A percentile compares a stretch with the other conserved stretches of the same genome.
Evolutionary conservation across 2,888 invertebrate species (phyloP).

Genomic region (Papilio protenor): DNA sequence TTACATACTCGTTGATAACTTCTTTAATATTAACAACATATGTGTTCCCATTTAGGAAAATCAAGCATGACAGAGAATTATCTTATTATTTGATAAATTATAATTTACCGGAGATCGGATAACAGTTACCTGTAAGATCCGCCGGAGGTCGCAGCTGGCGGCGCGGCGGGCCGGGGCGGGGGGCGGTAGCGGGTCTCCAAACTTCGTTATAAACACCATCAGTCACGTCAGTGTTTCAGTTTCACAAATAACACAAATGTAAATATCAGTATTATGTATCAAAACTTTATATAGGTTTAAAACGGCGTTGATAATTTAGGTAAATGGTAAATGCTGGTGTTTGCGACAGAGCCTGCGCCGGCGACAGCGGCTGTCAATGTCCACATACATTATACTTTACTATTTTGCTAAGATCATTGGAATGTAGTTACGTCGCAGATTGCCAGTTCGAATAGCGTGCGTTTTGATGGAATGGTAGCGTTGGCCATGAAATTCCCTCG

Average conservation of each 20-base stretch:
- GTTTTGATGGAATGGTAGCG: slow-evolving; percentile 16
- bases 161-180: slow-evolving; percentile 34
- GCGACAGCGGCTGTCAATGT: neutral
- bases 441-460: slow-evolving; percentile 1
- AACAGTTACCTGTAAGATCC: neutral
- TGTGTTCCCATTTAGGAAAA: neutral
- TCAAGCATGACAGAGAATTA: neutral
- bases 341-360: neutral
- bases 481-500: slow-evolving; percentile 35
- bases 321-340: neutral
- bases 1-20: too few relatives aligned
- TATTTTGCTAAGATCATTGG: neutral
- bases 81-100: neutral
- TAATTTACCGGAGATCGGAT: slow-evolving; percentile 43
- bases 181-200: neutral
- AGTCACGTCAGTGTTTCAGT: neutral
- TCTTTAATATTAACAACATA: neutral
- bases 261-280: neutral
- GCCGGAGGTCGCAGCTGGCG: neutral
- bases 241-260: neutral
- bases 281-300: too few relatives aligned
- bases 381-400: neutral
- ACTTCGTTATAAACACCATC: slow-evolving; percentile 1
- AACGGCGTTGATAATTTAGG: too few relatives aligned
- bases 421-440: neutral